Percentiles rank a stretch among this genome's conserved stretches.
phyloP scores from a whole-genome alignment of 2,113 vertebrate species.

The Chaetura pelagica region DNA sequence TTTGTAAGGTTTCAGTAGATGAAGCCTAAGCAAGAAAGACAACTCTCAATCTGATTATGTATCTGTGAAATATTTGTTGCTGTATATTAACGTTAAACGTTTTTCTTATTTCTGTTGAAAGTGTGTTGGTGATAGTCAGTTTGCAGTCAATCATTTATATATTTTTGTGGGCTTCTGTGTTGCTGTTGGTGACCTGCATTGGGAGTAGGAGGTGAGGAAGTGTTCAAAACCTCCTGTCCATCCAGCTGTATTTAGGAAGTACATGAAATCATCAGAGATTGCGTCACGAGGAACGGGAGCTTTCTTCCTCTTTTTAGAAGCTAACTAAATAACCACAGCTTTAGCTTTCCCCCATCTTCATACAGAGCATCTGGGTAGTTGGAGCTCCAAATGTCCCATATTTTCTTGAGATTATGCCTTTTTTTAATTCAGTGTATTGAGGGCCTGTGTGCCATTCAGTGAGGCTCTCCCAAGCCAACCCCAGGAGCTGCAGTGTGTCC shows the following conservation, averaged over 20 bases:
- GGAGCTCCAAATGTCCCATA: neutral
- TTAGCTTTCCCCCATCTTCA: neutral
- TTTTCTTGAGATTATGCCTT: neutral
- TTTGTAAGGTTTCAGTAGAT: neutral
- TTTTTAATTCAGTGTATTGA: neutral
- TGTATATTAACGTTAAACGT: neutral
- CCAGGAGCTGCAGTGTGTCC: neutral
- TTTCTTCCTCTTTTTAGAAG: neutral
- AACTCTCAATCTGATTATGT: neutral
- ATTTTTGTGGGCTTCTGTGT: neutral
- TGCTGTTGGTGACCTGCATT: neutral
- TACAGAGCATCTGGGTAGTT: neutral
- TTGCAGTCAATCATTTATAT: neutral
- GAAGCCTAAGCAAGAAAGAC: neutral
- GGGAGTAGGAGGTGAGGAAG: neutral
- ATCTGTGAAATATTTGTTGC: neutral
- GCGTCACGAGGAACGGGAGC: neutral
- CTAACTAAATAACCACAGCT: neutral
- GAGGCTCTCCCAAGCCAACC: neutral
- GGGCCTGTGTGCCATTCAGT: fast-evolving
- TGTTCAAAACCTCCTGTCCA: neutral
- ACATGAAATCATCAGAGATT: neutral
- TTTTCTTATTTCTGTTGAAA: neutral
- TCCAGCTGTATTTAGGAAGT: neutral
- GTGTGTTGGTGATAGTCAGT: neutral